Evolutionary conservation across 2,797 vertebrate genomes (phyloP).

Genomic region (Melanogrammus aeglefinus): DNA sequence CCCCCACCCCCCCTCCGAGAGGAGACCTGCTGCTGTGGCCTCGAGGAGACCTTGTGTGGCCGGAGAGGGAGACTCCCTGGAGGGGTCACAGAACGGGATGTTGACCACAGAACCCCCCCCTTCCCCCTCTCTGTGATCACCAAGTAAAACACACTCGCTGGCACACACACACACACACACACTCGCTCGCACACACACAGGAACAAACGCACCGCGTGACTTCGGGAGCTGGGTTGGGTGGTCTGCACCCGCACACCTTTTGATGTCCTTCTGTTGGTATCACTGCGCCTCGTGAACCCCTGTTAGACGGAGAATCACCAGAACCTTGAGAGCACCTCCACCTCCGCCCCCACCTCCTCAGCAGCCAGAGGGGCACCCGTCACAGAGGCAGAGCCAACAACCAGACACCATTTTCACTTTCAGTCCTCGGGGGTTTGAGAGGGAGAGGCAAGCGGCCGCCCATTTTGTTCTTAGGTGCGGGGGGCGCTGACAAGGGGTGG

Average conservation of each 20-base stretch:
- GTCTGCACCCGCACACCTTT: neutral
- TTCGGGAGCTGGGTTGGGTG: neutral
- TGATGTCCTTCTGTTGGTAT: neutral
- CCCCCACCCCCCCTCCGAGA: neutral
- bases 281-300: neutral
- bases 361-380: neutral
- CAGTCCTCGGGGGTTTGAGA: neutral
- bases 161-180: conserved; percentile 20
- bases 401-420: neutral
- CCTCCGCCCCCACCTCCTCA: no score
- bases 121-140: neutral
- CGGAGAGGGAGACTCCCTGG: neutral
- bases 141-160: conserved; percentile 51
- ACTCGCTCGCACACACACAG: conserved; percentile 14
- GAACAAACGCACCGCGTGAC: neutral
- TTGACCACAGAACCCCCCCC: neutral
- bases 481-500: no score
- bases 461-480: neutral
- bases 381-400: neutral
- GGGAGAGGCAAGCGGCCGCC: neutral
- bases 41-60: no score
- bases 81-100: neutral
- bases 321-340: neutral
- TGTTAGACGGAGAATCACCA: neutral
- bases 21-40: neutral